Evolutionary conservation across 2,888 invertebrate genomes (phyloP).

Genomic region (Antitype chi): DNA sequence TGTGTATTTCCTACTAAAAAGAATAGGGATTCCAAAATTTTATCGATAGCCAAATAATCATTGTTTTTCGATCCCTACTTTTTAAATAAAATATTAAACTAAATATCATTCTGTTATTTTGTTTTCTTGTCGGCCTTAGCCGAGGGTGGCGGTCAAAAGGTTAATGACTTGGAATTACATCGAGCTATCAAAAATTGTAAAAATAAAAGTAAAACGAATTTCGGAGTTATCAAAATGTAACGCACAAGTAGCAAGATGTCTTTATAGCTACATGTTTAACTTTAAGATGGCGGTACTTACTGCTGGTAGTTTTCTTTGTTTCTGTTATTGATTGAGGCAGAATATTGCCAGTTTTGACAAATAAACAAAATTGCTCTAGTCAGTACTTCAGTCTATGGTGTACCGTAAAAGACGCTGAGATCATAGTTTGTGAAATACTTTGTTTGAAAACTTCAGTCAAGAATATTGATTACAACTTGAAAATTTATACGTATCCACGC

Average conservation of each 20-base stretch:
- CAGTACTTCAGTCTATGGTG: neutral
- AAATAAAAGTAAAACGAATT: neutral
- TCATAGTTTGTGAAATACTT: neutral
- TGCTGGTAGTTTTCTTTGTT: neutral
- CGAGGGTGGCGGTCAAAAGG: too few species aligned
- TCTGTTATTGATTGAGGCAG: neutral
- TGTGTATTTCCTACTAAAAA: too few species aligned
- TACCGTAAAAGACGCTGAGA: neutral
- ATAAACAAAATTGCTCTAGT: conserved; percentile 10
- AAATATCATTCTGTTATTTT: too few species aligned
- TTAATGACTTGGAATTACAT: too few species aligned
- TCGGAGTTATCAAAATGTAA: conserved; percentile 13
- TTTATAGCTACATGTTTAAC: neutral
- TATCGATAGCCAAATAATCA: too few species aligned
- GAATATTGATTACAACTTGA: neutral
- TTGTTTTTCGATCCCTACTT: too few species aligned
- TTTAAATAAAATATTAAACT: too few species aligned
- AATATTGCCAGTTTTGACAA: neutral
- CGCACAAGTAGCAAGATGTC: conserved; percentile 19
- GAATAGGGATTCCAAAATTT: too few species aligned
- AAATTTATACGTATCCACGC: too few species aligned
- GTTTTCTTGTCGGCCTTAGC: too few species aligned
- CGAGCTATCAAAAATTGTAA: conserved; percentile 16
- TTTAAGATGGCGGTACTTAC: neutral
- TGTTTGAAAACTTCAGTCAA: neutral